Conservation (phyloP, 2,797 vertebrate species). For the Typhlichthys eigenmanni region DNA sequence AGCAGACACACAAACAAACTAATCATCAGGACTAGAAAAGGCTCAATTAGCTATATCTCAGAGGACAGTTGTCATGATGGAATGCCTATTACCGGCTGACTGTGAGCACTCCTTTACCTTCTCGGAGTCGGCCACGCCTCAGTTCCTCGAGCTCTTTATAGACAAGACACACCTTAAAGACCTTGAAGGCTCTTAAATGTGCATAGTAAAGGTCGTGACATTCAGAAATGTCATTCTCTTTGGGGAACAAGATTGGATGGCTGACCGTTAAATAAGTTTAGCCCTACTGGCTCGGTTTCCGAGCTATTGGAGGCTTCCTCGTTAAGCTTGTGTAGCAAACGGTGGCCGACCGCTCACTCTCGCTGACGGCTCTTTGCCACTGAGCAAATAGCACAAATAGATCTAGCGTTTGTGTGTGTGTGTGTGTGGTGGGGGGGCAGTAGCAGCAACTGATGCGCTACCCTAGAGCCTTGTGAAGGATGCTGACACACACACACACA, state of each 20-base stretch:
- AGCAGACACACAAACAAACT: constrained; percentile 18
- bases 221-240: constrained; percentile 77
- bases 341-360: constrained; percentile 20
- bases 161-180: constrained; percentile 71
- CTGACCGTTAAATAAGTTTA: constrained; percentile 68
- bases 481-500: constrained; percentile 15
- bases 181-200: constrained; percentile 69
- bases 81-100: constrained; percentile 30
- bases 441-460: too few species aligned
- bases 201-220: constrained; percentile 76
- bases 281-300: constrained; percentile 58
- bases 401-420: background rate
- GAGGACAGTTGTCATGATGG: constrained; percentile 38
- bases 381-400: background rate
- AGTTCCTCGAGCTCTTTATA: constrained; percentile 59
- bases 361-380: constrained; percentile 13
- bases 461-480: constrained; percentile 13
- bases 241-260: constrained; percentile 61
- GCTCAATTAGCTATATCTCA: constrained; percentile 42
- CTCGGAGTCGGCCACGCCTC: constrained; percentile 29
- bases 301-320: constrained; percentile 38
- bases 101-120: constrained; percentile 32
- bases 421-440: constrained; percentile 1
- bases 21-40: constrained; percentile 4
- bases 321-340: constrained; percentile 24